Base-by-base conservation (phyloP, 2,113 vertebrate species). In the Sialia sialis region DNA sequence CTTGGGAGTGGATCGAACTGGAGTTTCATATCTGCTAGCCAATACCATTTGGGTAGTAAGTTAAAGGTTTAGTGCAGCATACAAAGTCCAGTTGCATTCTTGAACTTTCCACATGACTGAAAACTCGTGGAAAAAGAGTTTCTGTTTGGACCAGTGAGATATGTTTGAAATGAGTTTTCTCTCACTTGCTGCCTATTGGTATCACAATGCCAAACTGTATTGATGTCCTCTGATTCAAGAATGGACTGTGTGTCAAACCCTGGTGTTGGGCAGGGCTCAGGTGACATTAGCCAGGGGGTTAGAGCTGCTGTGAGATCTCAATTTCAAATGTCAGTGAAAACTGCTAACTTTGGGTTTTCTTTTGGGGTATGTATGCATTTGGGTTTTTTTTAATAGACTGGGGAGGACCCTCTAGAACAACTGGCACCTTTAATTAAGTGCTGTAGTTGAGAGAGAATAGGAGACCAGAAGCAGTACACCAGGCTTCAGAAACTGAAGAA, bases 201-300 rank as follows among this genome's bases (percentile, higher is more conserved):
- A 13, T 49, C 41, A 46, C 52, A 43, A 5, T 63, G 32, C 32
- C 38, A 38, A 49, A 54, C 25, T 27, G 8, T 29, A 3, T 10
- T 26, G 27, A 14, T 51, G 13, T 16, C 13, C 34, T 91, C 22
- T 20, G 44, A 34, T 43, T 29, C 41, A 34, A 54, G 82, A 36
- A 23, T 0, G 0, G 26, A 29, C 5, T 15, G 23, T 22, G 6
- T 30, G 19, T 64, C 51, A 38, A 49, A n/a, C 66, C 13, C 9
- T 64, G 46, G 13, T 58, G 39, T 86, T 86, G 38, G 51, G 27
- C 51, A 80, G 59, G 55, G 46, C 29, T 84, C 39, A 30, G 36
- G 36, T 51, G 48, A 22, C 21, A 6, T 54, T 66, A 81, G 25
- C 9, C 34, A 34, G 13, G 22, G 39, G 3, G 68, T 89, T 78